These are phyloP conservation scores for Pseudochaenichthys georgianus DNA, from an alignment of 2,797 vertebrate species.

Conservation along the genomic window DNA sequence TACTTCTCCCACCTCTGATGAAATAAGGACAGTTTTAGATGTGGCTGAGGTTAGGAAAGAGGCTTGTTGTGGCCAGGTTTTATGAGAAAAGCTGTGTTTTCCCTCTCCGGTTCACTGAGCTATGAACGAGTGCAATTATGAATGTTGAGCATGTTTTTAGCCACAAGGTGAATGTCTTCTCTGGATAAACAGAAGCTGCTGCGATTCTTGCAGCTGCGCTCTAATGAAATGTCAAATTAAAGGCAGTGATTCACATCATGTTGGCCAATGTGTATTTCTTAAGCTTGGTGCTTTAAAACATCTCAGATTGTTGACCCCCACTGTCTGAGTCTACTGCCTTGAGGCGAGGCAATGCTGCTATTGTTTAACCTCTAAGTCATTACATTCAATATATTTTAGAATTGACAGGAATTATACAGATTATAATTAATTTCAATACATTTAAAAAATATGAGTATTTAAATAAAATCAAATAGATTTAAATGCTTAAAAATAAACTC, in stretches of 20 bases:
- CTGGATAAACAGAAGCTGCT: neutral
- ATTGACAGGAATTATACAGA: too few species aligned
- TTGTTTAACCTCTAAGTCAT: too few species aligned
- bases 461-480: too few species aligned
- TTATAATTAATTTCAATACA: too few species aligned
- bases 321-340: constrained; percentile 8
- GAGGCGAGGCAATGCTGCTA: too few species aligned
- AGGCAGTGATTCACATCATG: constrained; percentile 12
- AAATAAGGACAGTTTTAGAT: constrained; percentile 26
- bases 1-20: too few species aligned
- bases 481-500: too few species aligned
- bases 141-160: constrained; percentile 48
- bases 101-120: constrained; percentile 23
- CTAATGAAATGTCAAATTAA: constrained; percentile 49
- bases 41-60: constrained; percentile 26
- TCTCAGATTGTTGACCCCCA: neutral
- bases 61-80: constrained; percentile 32
- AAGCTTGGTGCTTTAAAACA: constrained; percentile 9
- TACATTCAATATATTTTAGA: too few species aligned
- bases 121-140: constrained; percentile 46
- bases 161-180: constrained; percentile 23
- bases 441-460: too few species aligned
- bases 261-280: constrained; percentile 24
- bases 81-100: constrained; percentile 33
- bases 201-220: constrained; percentile 44